Percentiles rank a stretch among this genome's conserved stretches.
These are phyloP conservation scores for Polyergus mexicanus DNA, from an alignment of 1,140 invertebrate genomes.

Conservation along the genomic window DNA sequence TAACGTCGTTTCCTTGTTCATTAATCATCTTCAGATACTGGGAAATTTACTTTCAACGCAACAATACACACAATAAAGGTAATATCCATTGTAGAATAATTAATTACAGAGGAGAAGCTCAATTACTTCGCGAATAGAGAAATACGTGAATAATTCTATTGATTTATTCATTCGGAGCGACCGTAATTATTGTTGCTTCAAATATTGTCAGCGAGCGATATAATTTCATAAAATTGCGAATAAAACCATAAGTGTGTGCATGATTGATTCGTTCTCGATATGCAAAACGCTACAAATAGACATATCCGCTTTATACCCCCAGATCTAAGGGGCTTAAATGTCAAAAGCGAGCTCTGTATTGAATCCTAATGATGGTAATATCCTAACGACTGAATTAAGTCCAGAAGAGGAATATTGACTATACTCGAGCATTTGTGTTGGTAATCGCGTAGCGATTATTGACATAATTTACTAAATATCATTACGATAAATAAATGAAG, in stretches of 20 bases:
- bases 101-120: constrained; percentile 19
- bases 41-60: constrained; percentile 15
- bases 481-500: background rate
- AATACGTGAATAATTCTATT: constrained; percentile 7
- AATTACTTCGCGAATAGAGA: constrained; percentile 10
- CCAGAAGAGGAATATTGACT: constrained; percentile 9
- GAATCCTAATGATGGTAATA: background rate
- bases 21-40: constrained; percentile 43
- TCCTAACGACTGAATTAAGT: constrained; percentile 31
- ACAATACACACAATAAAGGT: constrained; percentile 6
- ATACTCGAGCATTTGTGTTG: background rate
- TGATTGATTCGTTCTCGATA: background rate
- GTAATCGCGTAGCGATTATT: background rate
- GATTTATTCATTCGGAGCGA: constrained; percentile 2
- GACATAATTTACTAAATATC: constrained; percentile 8
- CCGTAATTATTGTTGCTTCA: constrained; percentile 15
- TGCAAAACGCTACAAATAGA: background rate
- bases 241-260: background rate
- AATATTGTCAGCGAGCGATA: background rate
- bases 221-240: background rate
- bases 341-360: constrained; percentile 10
- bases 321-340: constrained; percentile 23
- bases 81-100: constrained; percentile 50
- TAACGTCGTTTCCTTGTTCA: constrained; percentile 34
- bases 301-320: constrained; percentile 6